Conservation (phyloP, 2,113 vertebrate genomes). For the Crotophaga sulcirostris region DNA sequence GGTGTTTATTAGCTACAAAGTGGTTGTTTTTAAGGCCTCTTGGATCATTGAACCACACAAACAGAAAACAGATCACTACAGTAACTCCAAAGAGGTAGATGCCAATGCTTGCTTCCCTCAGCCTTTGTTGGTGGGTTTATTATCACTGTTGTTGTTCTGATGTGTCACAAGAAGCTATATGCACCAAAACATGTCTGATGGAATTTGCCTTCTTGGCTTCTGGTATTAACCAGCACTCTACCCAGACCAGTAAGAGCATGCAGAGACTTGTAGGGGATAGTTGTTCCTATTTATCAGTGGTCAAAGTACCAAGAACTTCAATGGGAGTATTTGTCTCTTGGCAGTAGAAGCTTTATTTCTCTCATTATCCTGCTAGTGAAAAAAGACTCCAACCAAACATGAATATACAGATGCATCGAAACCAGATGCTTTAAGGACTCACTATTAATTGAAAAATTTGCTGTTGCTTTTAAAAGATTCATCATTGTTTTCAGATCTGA, state of each 20-base stretch:
- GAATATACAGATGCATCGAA: not conserved
- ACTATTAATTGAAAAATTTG: conserved; percentile 2
- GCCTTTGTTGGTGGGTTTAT: not conserved
- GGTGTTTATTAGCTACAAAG: not conserved
- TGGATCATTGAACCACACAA: not conserved
- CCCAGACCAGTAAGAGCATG: not conserved
- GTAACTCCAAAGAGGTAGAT: not conserved
- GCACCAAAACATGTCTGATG: not conserved
- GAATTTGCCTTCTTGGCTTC: not conserved
- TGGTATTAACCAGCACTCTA: not conserved
- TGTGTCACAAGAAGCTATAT: not conserved
- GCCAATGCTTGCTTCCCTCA: not conserved
- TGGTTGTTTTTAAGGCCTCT: not conserved
- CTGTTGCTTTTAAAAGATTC: conserved; percentile 29
- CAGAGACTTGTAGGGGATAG: not conserved
- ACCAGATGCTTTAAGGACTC: not conserved
- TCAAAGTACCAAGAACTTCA: not conserved
- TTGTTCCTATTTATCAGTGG: not conserved
- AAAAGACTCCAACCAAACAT: not conserved
- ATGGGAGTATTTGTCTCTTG: not conserved
- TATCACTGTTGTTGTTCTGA: not conserved
- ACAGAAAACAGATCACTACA: not conserved
- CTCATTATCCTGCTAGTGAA: not conserved
- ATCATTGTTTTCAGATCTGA: conserved; percentile 49
- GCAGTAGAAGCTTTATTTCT: not conserved